Evolutionary conservation across 2,797 vertebrate species (phyloP), one percentile per base, ranked within the genome.

Genomic region (Acipenser ruthenus): DNA sequence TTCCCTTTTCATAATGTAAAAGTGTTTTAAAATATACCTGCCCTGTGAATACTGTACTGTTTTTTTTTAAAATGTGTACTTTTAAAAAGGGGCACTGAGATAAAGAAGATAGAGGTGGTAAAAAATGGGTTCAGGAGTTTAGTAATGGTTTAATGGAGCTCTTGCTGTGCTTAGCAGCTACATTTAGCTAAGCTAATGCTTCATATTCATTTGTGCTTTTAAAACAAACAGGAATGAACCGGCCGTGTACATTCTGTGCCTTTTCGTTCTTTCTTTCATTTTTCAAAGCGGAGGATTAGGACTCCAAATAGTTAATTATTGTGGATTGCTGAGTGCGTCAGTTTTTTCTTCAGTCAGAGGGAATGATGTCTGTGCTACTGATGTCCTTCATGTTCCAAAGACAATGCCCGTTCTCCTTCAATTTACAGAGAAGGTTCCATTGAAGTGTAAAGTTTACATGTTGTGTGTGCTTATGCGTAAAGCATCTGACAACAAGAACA

Each of bases 381-480:
- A 52, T 62, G 58, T 67, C 66, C 59, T 61, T 62, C 49, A 62
- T 18, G 48, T 61, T 50, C 58, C 58, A 47, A 52, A 61, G 66
- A 50, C 58, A 52, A 51, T 23, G 66, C 49, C 49, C 4, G 60
- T 67, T 62, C 50, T 10, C 59, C 49, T 15, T 61, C 66, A 67
- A 12, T 62, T 49, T 12, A 8, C 59, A 62, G 49, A 62, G 13
- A 10, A 59, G 62, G 48, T 68, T 65, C 37, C 60, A 12, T 59
- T 68, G 51, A 49, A 55, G 58, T 71, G 62, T 67, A 50, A 48
- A 8, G 13, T 68, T 62, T 53, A 53, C 58, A 50, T 50, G 49
- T n/a, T 50, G 65, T 67, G 23, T 15, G 58, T n/a, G 47, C 13
- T 52, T 4, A 52, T 7, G 8, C 23, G 23, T 37, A 37, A 37